Base-by-base conservation (phyloP, 1,140 invertebrate species). In the Hormaphis cornu region DNA sequence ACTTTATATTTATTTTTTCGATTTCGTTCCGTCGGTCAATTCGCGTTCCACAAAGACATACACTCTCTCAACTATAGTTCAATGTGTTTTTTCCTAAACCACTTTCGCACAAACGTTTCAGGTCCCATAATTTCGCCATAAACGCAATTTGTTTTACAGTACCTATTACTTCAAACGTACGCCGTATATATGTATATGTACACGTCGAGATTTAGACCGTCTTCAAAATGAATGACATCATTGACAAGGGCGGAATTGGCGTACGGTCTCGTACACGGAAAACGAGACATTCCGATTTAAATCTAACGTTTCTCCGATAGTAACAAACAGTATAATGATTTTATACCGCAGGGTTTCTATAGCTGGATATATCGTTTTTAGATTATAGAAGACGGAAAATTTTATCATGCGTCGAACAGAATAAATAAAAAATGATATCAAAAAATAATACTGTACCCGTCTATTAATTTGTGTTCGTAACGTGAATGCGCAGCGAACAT, bases 211-310 rank as follows among this genome's bases (percentile, higher is more conserved):
- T 54, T 54, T 54, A 18, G 30, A 35, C 53, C 53, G 53, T 35
- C 53, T 35, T 56, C 53, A 56, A 56, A 56, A 12, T 35, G n/a
- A 4, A 56, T 5, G 30, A 35, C 53, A 56, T 35, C 14, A 56
- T 56, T 56, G 53, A 56, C 53, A 35, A 35, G 53, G 30, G 53
- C 22, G 18, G 35, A 56, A 56, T 56, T 35, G 30, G 53, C 30
- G 22, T 33, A 33, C 9, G n/a, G n/a, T n/a, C n/a, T n/a, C n/a
- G n/a, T n/a, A n/a, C n/a, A n/a, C 9, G 30, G 30, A 33, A 33
- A 35, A 35, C 30, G 4, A 8, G 30, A 18, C 30, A 33, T 33
- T 33, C 33, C 10, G n/a, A 0, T 54, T 9, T 33, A 33, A 54
- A 33, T 30, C n/a, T 33, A 54, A 54, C 18, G n/a, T 54, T 28